These are phyloP conservation scores for Sebastes miniatus DNA, from an alignment of 2,797 vertebrate genomes.

Conservation along the genomic window DNA sequence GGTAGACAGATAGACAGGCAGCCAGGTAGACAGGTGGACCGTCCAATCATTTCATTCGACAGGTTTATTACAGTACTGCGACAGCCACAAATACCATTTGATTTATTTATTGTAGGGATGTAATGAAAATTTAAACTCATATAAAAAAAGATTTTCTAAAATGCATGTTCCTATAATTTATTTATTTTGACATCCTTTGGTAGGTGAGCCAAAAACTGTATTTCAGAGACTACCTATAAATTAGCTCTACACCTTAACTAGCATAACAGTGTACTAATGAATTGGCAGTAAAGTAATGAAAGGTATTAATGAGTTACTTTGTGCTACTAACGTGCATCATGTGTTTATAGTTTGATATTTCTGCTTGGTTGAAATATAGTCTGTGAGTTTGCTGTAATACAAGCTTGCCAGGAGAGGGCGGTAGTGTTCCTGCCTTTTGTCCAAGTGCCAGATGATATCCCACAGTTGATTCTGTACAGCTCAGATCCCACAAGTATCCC, in stretches of 20 bases:
- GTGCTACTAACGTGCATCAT: not conserved
- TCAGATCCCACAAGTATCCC: conserved; percentile 27
- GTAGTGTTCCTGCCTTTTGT: conserved; percentile 6
- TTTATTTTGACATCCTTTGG: not conserved
- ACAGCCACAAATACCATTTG: too few species aligned
- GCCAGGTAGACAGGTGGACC: too few species aligned
- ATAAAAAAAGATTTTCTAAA: too few species aligned
- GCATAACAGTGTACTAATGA: not conserved
- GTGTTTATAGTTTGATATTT: not conserved
- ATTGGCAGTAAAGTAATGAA: not conserved
- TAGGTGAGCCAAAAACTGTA: not conserved
- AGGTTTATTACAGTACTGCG: not conserved
- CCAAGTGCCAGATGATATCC: not conserved
- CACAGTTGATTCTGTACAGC: not conserved
- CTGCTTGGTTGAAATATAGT: not conserved
- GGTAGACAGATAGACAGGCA: too few species aligned
- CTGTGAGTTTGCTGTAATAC: not conserved
- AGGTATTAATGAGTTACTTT: not conserved
- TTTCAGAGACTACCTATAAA: not conserved
- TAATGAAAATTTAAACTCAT: too few species aligned
- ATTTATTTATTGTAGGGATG: too few species aligned
- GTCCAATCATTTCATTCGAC: too few species aligned
- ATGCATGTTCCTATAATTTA: not conserved
- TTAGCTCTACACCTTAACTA: not conserved
- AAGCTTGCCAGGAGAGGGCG: conserved; percentile 63